Conservation (phyloP, 2,797 vertebrate species). For the Menidia menidia region DNA sequence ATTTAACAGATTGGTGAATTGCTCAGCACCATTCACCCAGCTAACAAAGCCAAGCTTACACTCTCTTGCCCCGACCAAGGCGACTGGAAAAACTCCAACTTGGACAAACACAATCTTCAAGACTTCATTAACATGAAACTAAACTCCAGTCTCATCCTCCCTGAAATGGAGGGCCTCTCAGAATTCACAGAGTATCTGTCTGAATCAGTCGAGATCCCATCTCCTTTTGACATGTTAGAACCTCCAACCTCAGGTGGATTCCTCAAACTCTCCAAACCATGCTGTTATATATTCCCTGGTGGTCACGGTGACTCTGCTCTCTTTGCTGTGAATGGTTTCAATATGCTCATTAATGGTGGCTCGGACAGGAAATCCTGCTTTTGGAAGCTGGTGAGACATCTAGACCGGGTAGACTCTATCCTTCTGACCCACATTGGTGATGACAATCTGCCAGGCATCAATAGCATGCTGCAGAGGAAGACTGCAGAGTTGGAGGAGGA, state of each 20-base stretch:
- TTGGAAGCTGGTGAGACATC: constrained; percentile 97
- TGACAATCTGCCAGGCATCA: constrained; percentile 96
- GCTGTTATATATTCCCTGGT: constrained; percentile 97
- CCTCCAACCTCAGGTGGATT: constrained; percentile 96
- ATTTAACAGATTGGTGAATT: constrained; percentile 92
- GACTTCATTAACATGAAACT: constrained; percentile 98
- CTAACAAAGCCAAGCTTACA: constrained; percentile 96
- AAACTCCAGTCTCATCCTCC: constrained; percentile 92
- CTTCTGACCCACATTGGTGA: constrained; percentile 95
- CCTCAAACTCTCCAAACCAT: constrained; percentile 97
- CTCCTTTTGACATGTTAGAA: constrained; percentile 95
- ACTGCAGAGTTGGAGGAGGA: constrained; percentile 94
- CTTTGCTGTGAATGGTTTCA: constrained; percentile 98
- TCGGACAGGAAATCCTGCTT: constrained; percentile 97
- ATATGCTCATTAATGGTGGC: constrained; percentile 97
- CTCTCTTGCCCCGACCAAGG: constrained; percentile 95
- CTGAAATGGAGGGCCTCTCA: constrained; percentile 98
- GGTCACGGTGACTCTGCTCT: constrained; percentile 94
- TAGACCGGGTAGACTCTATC: constrained; percentile 96
- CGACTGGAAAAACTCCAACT: constrained; percentile 97
- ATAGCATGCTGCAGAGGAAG: constrained; percentile 96
- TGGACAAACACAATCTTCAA: constrained; percentile 98
- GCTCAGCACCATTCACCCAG: constrained; percentile 94
- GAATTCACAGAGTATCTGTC: constrained; percentile 98
- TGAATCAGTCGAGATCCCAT: constrained; percentile 96